phyloP scores from a whole-genome alignment of 2,113 vertebrate genomes.

The Hystrix brachyura region DNA sequence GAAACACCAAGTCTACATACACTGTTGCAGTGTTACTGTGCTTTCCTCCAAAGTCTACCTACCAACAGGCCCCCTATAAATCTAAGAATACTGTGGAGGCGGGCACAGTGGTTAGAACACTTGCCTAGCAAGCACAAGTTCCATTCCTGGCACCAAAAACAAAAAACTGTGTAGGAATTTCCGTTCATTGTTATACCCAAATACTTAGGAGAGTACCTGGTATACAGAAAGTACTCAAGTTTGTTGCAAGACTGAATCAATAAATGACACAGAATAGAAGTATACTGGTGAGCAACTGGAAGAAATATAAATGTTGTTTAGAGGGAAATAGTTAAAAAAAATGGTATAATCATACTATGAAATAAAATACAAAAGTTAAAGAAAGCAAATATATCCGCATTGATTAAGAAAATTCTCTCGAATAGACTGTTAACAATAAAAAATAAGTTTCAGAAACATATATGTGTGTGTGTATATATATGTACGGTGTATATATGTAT shows the following conservation, averaged over 20 bases:
- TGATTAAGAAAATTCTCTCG: not conserved
- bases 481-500: too few relatives aligned
- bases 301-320: not conserved
- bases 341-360: not conserved
- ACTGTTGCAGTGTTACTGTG: not conserved
- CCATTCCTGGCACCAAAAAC: too few relatives aligned
- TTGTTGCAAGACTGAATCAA: not conserved
- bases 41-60: not conserved
- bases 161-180: not conserved
- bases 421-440: not conserved
- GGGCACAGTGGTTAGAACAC: too few relatives aligned
- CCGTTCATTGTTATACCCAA: not conserved
- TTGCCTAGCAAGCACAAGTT: too few relatives aligned
- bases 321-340: not conserved
- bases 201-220: not conserved
- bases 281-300: not conserved
- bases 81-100: not conserved
- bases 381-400: not conserved
- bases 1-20: not conserved
- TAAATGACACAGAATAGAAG: not conserved
- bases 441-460: not conserved
- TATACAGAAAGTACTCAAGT: not conserved
- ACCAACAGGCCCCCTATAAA: not conserved
- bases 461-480: too few relatives aligned
- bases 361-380: not conserved